phyloP scores from a whole-genome alignment of 2,113 vertebrate species.

The Phocoena sinus region DNA sequence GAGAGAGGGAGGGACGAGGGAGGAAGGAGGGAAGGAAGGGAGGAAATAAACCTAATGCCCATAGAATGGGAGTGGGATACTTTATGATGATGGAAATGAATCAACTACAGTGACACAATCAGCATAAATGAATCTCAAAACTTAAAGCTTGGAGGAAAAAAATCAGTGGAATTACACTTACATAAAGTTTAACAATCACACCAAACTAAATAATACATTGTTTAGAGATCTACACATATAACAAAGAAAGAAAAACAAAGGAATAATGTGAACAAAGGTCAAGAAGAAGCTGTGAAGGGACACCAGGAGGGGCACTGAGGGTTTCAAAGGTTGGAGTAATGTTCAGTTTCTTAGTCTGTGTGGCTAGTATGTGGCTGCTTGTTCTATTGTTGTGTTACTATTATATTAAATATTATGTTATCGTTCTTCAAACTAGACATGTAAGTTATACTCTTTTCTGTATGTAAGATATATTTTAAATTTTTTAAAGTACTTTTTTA shows the following conservation, averaged over 20 bases:
- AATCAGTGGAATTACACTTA: not conserved
- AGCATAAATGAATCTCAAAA: not conserved
- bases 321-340: not conserved
- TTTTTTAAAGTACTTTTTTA: not conserved
- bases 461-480: not conserved
- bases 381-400: not conserved
- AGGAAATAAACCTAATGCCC: not conserved
- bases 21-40: not conserved
- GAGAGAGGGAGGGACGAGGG: fast-evolving
- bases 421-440: not conserved
- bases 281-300: not conserved
- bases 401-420: not conserved
- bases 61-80: not conserved
- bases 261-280: not conserved
- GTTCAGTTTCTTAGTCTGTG: not conserved
- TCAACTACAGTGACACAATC: not conserved
- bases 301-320: not conserved
- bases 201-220: not conserved
- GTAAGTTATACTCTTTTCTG: not conserved
- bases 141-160: not conserved
- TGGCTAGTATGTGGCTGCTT: not conserved
- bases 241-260: not conserved
- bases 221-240: not conserved
- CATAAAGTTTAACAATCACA: not conserved
- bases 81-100: not conserved